Conservation (phyloP, 2,797 vertebrate genomes). For the Astyanax mexicanus region DNA sequence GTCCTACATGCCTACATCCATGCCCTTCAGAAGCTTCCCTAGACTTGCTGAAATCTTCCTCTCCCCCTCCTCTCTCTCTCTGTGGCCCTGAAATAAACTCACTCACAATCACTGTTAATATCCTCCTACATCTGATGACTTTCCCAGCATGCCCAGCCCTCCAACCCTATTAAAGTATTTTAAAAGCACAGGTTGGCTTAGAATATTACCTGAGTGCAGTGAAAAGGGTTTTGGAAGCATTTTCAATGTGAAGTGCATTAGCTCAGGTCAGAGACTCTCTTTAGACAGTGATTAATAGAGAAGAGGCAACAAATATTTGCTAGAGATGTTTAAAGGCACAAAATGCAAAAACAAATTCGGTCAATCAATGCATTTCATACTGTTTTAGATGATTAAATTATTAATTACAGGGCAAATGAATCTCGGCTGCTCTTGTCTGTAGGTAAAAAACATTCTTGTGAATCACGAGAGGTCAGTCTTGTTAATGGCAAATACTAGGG, state of each 20-base stretch:
- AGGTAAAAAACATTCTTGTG: too few species aligned
- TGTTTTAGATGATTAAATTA: too few species aligned
- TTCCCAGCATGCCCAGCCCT: conserved; percentile 16
- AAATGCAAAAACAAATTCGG: too few species aligned
- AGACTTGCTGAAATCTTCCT: conserved; percentile 40
- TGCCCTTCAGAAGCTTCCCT: conserved; percentile 35
- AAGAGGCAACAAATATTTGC: conserved; percentile 2
- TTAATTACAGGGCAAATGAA: too few species aligned
- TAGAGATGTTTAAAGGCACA: not conserved
- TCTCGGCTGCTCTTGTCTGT: too few species aligned
- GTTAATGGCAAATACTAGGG: too few species aligned
- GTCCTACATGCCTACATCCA: conserved; percentile 31
- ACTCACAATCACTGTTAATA: conserved; percentile 56
- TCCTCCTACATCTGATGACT: conserved; percentile 47
- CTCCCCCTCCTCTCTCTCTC: conserved; percentile 14
- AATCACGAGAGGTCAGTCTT: too few species aligned
- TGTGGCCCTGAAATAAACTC: conserved; percentile 37
- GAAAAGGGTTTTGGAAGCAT: conserved; percentile 12
- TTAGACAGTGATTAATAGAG: too few species aligned
- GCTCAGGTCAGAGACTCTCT: conserved; percentile 4
- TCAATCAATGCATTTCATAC: too few species aligned
- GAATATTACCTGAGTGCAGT: conserved; percentile 6
- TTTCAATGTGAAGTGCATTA: conserved; percentile 21
- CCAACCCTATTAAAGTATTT: conserved; percentile 28
- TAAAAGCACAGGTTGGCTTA: not conserved